phyloP scores from a whole-genome alignment of 1,140 invertebrate genomes.

The Phenacoccus solenopsis region DNA sequence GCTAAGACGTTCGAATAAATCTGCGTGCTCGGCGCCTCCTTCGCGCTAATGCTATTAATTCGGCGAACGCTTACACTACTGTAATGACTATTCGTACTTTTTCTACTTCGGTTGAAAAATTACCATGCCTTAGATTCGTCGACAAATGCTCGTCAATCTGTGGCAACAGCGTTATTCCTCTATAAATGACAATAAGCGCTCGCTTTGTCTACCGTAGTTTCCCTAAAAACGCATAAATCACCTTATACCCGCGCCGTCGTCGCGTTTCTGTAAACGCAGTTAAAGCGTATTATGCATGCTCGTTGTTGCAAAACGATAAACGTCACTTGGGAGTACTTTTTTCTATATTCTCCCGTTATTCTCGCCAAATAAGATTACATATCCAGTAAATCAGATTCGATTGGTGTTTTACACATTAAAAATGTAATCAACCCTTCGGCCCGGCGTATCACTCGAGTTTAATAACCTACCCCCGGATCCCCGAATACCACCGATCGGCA shows the following conservation, averaged over 20 bases:
- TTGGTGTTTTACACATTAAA: conserved; percentile 3
- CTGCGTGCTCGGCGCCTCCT: background rate
- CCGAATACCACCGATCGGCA: background rate
- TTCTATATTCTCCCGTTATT: background rate
- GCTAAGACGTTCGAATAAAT: background rate
- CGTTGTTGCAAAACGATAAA: background rate
- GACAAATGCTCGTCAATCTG: background rate
- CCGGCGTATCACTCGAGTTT: background rate
- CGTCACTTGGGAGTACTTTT: background rate
- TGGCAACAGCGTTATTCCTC: background rate
- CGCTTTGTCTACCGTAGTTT: background rate
- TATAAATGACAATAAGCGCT: background rate
- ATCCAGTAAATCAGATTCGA: background rate
- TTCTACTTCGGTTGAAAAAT: background rate
- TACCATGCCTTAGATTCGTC: no score
- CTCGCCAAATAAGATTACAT: background rate
- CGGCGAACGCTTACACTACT: background rate
- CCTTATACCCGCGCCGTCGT: no score
- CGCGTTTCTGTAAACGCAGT: background rate
- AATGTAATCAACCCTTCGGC: background rate
- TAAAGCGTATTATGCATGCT: background rate
- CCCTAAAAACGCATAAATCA: background rate
- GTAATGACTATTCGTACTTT: background rate
- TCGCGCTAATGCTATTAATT: background rate
- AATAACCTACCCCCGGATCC: no score